Evolutionary conservation across 2,797 vertebrate species (phyloP).

Genomic region (Hydrophis major): DNA sequence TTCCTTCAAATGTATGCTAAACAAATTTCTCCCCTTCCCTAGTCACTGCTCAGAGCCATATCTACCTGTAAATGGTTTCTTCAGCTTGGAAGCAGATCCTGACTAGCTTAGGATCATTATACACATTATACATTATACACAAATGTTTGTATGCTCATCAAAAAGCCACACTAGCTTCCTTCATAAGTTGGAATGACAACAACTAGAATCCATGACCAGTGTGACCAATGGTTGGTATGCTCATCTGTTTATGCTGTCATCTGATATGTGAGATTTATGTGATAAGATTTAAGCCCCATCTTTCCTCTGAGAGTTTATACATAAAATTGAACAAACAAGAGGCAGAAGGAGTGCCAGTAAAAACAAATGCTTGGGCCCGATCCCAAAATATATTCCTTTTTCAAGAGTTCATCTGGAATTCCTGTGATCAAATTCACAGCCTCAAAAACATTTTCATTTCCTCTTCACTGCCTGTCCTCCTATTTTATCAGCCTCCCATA

Average conservation of each 20-base stretch:
- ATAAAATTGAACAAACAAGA: not conserved
- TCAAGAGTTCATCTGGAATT: not conserved
- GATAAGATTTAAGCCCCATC: not conserved
- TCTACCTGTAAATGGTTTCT: not conserved
- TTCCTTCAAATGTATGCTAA: not conserved
- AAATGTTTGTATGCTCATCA: not conserved
- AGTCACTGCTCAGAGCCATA: not conserved
- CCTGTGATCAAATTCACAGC: not conserved
- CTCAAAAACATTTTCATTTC: not conserved
- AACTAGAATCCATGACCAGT: not conserved
- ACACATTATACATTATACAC: not conserved
- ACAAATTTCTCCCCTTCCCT: not conserved
- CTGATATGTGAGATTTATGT: not conserved
- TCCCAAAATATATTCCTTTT: not conserved
- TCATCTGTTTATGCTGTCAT: not conserved
- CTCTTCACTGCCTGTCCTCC: not conserved
- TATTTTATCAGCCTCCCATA: not conserved
- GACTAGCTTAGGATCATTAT: not conserved
- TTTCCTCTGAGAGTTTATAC: not conserved
- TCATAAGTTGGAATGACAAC: not conserved
- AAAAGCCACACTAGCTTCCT: not conserved
- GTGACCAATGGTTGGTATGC: not conserved
- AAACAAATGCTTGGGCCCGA: not conserved
- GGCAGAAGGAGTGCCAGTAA: not conserved
- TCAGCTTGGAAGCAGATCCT: not conserved